Evolutionary conservation across 2,888 invertebrate species (phyloP).

Genomic region (Pegoplata infirma): DNA sequence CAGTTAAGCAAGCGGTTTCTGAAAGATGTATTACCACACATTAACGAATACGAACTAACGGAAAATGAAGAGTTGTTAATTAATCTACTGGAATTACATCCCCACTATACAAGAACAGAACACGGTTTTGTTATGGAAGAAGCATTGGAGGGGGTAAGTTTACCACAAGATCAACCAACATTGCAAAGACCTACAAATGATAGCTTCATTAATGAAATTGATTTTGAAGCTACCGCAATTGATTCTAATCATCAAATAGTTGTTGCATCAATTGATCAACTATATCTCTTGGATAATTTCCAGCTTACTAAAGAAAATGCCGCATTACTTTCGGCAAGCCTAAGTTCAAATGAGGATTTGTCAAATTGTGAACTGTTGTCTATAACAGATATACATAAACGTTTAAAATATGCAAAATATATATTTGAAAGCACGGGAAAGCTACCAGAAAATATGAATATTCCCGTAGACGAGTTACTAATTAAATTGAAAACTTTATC

Average conservation of each 20-base stretch:
- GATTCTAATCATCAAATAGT: not conserved
- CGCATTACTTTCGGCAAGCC: constrained; percentile 26
- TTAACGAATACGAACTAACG: constrained; percentile 35
- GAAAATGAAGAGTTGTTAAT: constrained; percentile 33
- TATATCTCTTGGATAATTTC: not conserved
- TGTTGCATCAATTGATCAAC: not conserved
- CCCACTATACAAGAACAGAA: constrained; percentile 24
- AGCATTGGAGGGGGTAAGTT: not conserved
- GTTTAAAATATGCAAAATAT: constrained; percentile 15
- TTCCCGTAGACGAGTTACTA: constrained; percentile 11
- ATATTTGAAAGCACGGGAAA: constrained; percentile 15
- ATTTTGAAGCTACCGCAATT: not conserved
- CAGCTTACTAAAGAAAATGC: constrained; percentile 37
- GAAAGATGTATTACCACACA: constrained; percentile 28
- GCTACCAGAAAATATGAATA: constrained; percentile 16
- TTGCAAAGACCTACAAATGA: not conserved
- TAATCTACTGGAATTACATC: constrained; percentile 28
- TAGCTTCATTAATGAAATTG: not conserved
- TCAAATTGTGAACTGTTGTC: constrained; percentile 17
- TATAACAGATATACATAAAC: constrained; percentile 4
- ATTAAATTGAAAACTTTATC: constrained; percentile 8
- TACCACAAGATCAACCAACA: not conserved
- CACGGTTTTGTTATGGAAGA: not conserved
- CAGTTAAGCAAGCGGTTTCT: constrained; percentile 35
- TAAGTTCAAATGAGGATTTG: constrained; percentile 26